phyloP scores from a whole-genome alignment of 37 sponge, comb jelly and placozoan species.

The Cladorhizidae sp. region DNA sequence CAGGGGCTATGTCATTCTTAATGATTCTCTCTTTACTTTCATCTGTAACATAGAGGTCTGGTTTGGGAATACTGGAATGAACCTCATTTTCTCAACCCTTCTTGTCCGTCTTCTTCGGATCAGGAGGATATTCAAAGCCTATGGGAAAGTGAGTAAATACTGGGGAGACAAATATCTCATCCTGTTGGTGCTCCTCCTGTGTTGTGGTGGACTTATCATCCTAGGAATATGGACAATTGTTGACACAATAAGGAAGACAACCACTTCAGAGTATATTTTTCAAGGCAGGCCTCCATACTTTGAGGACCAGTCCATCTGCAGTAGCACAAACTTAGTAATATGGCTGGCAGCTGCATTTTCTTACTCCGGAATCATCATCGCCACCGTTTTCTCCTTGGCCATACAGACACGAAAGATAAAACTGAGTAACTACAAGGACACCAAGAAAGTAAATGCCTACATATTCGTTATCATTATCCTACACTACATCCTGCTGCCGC shows the following conservation, averaged over 20 bases:
- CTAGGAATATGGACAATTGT: constrained; percentile 16
- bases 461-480: neutral
- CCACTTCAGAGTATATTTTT: neutral
- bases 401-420: constrained; percentile 43
- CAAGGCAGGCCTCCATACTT: constrained; percentile 13
- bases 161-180: constrained; percentile 17
- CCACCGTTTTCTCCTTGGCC: constrained; percentile 21
- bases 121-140: too few relatives aligned
- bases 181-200: constrained; percentile 8
- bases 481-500: neutral
- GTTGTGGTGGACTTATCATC: too few relatives aligned
- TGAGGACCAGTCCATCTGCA: neutral
- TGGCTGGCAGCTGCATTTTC: constrained; percentile 1
- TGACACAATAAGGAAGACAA: neutral
- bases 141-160: too few relatives aligned
- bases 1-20: neutral
- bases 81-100: constrained; percentile 28
- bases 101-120: too few relatives aligned
- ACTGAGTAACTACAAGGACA: constrained; percentile 32
- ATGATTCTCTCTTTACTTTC: neutral
- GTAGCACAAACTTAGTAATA: neutral
- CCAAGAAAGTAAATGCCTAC: constrained; percentile 42
- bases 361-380: neutral
- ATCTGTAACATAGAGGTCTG: constrained; percentile 22
- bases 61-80: constrained; percentile 15